phyloP scores from a whole-genome alignment of 2,113 vertebrate species.

The Nannospalax galili region DNA sequence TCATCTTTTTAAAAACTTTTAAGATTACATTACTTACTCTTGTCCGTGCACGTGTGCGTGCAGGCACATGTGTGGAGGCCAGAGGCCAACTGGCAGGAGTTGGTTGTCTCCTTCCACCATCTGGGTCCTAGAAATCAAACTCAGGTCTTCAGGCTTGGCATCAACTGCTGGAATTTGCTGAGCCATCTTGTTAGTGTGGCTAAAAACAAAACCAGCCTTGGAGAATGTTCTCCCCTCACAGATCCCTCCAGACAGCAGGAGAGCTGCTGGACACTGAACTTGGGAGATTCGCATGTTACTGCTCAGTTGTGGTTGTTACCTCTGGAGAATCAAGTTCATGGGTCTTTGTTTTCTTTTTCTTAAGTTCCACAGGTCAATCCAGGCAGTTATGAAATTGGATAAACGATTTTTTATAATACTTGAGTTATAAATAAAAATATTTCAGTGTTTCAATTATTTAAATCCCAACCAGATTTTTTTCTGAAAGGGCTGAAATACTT shows the following conservation, averaged over 20 bases:
- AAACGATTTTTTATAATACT: neutral
- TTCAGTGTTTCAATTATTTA: neutral
- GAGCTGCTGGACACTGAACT: neutral
- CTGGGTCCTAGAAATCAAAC: neutral
- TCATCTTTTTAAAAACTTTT: too few species aligned
- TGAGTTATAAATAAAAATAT: neutral
- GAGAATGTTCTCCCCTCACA: accelerated
- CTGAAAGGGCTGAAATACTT: neutral
- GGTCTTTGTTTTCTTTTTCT: neutral
- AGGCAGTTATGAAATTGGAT: neutral
- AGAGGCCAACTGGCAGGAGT: neutral
- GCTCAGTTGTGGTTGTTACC: accelerated
- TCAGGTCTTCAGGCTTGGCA: neutral
- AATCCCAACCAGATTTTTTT: neutral
- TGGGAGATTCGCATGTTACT: accelerated
- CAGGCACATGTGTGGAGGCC: neutral
- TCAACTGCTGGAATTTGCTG: neutral
- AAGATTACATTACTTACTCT: too few species aligned
- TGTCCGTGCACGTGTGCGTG: neutral
- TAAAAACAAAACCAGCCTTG: neutral
- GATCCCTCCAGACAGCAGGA: accelerated
- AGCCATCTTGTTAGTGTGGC: neutral
- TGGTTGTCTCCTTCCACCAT: neutral
- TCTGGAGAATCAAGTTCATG: neutral
- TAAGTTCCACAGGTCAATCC: neutral